Percentiles rank a stretch among this genome's conserved stretches.
These are phyloP conservation scores for Serranus cabrilla DNA, from an alignment of 2,797 vertebrate species.

Conservation along the genomic window DNA sequence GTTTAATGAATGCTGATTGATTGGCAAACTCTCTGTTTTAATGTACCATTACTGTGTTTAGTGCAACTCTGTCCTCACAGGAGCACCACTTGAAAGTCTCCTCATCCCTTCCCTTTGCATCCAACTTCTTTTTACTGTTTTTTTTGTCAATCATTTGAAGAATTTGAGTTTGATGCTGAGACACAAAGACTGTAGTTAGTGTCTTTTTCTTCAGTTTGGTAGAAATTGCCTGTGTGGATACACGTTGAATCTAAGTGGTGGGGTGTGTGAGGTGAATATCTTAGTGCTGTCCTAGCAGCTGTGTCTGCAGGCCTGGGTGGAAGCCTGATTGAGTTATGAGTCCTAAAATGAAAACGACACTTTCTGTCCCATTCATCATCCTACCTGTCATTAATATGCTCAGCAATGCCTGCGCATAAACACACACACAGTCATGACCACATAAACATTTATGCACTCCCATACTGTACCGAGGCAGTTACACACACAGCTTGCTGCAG, in stretches of 20 bases:
- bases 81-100: conserved; percentile 40
- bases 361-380: conserved; percentile 67
- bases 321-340: conserved; percentile 62
- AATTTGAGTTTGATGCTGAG: conserved; percentile 10
- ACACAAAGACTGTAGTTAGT: neutral
- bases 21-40: conserved; percentile 59
- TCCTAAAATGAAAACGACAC: conserved; percentile 61
- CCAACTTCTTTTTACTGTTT: conserved; percentile 16
- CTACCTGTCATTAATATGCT: conserved; percentile 49
- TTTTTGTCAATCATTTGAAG: conserved; percentile 22
- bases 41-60: conserved; percentile 56
- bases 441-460: conserved; percentile 12
- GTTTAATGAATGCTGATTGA: conserved; percentile 71
- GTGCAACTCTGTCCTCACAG: conserved; percentile 41
- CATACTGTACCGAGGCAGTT: neutral
- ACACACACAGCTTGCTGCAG: conserved; percentile 16
- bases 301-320: conserved; percentile 32
- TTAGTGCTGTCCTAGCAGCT: conserved; percentile 36
- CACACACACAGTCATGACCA: neutral
- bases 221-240: conserved; percentile 4
- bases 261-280: conserved; percentile 13
- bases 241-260: conserved; percentile 7
- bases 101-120: conserved; percentile 13
- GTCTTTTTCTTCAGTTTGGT: neutral
- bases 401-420: neutral